Evolutionary conservation across 1,140 invertebrate species (phyloP), one percentile per base, ranked within the genome.

Genomic region (Eulimnadia texana): DNA sequence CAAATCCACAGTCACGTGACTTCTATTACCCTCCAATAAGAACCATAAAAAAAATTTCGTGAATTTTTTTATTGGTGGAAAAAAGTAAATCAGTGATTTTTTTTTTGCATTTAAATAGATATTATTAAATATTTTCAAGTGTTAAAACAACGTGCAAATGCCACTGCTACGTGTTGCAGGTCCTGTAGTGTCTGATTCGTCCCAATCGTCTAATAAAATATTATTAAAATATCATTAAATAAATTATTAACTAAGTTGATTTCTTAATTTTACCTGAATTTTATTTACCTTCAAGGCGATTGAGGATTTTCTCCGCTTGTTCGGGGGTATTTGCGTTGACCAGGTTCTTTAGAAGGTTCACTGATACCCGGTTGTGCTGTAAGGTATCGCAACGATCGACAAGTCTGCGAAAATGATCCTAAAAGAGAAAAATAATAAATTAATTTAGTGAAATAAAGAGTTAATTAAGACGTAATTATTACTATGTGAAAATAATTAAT

Each of bases 271-370:
- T 58, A 58, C 55, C 55, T 58, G n/a, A 58, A 13, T 27, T 27
- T 16, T 42, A 42, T 58, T 58, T 58, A 58, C 55, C 55, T 58
- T 25, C 24, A 27, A 58, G 55, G 55, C 55, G 55, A 42, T 22
- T 27, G 55, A 58, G 55, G 24, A 58, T 25, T 33, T 58, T 58
- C 42, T 58, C 55, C 9, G 55, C 55, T 27, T 58, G 55, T 27
- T 58, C 55, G 55, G 28, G 23, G 20, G 24, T 58, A 33, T 33
- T 58, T 23, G 55, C 23, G 23, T 42, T 58, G 10, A 60, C 20
- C 29, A 50, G 25, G 58, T 49, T 56, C 58, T 50, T 51, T 16
- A 51, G 33, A 3, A 25, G 25, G 16, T 22, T 24, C 49, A 49
- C 50, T 50, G 49, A 60, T 27, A 51, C 58, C 6, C 49, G 20